Conservation (phyloP, 1,140 invertebrate genomes). For the Aphelinus certus region DNA sequence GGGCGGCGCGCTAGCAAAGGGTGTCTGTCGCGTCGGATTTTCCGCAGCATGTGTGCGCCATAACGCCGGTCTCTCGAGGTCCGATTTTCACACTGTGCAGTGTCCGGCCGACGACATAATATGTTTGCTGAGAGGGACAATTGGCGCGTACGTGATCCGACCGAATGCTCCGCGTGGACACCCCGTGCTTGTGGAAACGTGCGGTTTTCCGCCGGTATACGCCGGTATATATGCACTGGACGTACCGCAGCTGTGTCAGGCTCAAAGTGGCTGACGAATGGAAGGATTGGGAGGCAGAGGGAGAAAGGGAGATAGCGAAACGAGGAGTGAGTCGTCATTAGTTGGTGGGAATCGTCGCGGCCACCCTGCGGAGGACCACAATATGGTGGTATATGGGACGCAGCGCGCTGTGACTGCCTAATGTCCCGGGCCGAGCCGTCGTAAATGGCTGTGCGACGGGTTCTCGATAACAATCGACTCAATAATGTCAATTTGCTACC, state of each 20-base stretch:
- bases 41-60: constrained; percentile 26
- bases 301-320: constrained; percentile 29
- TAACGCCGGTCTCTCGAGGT: constrained; percentile 2
- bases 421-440: constrained; percentile 30
- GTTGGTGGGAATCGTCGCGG: constrained; percentile 42
- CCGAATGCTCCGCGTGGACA: not conserved
- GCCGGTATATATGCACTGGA: constrained; percentile 30
- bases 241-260: constrained; percentile 42
- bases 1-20: constrained; percentile 16
- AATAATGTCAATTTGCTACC: constrained; percentile 38
- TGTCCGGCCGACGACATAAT: not conserved
- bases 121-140: too few relatives aligned
- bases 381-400: constrained; percentile 34
- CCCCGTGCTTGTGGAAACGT: constrained; percentile 46
- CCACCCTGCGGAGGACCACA: constrained; percentile 48
- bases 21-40: not conserved
- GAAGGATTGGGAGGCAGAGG: constrained; percentile 9
- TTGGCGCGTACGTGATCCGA: too few relatives aligned
- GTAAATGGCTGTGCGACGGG: not conserved
- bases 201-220: constrained; percentile 43
- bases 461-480: constrained; percentile 38
- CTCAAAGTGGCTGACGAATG: constrained; percentile 31
- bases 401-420: not conserved
- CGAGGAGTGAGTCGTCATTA: constrained; percentile 52
- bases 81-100: constrained; percentile 16